phyloP scores from a whole-genome alignment of 92 coral and sea anemone genomes.

The Phenganax subtilis region DNA sequence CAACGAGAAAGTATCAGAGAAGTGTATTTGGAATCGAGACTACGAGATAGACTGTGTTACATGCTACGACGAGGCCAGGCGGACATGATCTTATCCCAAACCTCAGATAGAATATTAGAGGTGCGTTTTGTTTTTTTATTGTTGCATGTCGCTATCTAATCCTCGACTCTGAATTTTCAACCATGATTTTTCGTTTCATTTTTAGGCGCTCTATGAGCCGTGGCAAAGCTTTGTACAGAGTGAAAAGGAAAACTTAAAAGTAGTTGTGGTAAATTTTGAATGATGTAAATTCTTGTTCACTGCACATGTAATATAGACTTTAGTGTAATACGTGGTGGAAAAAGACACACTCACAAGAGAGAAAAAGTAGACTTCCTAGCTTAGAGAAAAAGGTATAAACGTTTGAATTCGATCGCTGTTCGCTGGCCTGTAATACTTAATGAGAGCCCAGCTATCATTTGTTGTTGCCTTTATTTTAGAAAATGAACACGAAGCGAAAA shows the following conservation, averaged over 20 bases:
- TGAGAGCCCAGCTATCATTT: too few relatives aligned
- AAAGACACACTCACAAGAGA: too few relatives aligned
- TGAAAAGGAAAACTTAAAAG: conserved; percentile 12
- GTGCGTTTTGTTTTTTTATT: not conserved
- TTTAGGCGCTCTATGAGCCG: conserved; percentile 14
- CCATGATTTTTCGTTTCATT: not conserved
- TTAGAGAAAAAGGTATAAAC: too few relatives aligned
- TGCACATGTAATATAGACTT: not conserved
- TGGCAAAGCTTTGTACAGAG: conserved; percentile 17
- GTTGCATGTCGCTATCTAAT: not conserved
- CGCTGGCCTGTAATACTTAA: too few relatives aligned
- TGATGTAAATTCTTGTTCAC: not conserved
- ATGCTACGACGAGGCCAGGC: conserved; percentile 38
- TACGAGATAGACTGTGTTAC: conserved; percentile 22
- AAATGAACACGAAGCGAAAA: conserved; percentile 10
- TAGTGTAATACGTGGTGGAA: not conserved
- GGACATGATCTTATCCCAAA: conserved; percentile 11
- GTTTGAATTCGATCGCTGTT: too few relatives aligned
- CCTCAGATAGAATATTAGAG: conserved; percentile 20
- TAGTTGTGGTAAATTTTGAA: conserved; percentile 13
- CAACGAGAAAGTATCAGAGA: conserved; percentile 65
- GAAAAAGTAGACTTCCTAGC: too few relatives aligned
- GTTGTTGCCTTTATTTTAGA: not conserved
- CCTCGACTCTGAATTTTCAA: not conserved
- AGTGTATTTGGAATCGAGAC: conserved; percentile 44